These are phyloP conservation scores for Drosophila vallismaia DNA, from an alignment of 2,888 invertebrate genomes.

Conservation along the genomic window DNA sequence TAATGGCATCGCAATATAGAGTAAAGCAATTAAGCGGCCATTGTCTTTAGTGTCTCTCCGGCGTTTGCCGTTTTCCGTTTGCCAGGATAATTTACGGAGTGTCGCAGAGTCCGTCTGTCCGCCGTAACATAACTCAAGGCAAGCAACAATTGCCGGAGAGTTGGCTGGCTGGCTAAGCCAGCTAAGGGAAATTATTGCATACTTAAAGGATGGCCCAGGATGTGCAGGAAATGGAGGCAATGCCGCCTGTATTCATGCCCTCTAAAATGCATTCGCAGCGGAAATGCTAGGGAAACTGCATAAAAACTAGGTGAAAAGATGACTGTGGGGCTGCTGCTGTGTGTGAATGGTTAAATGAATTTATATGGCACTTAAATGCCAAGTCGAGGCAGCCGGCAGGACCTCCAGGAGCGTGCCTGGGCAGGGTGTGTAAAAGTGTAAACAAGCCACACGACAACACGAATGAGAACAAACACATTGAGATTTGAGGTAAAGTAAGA, in stretches of 20 bases:
- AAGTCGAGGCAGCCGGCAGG: slow-evolving; percentile 28
- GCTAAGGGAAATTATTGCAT: slow-evolving; percentile 37
- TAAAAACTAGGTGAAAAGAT: slow-evolving; percentile 64
- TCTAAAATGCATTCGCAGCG: slow-evolving; percentile 47
- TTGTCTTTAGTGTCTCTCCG: slow-evolving; percentile 11
- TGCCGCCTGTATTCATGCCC: too few relatives aligned
- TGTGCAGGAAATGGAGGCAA: slow-evolving; percentile 3
- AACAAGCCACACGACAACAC: slow-evolving; percentile 33
- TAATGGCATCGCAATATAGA: slow-evolving; percentile 56
- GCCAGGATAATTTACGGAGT: slow-evolving; percentile 64
- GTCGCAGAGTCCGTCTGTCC: slow-evolving; percentile 70
- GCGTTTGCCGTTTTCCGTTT: slow-evolving; percentile 4
- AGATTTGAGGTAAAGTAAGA: slow-evolving; percentile 37
- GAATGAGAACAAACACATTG: slow-evolving; percentile 45
- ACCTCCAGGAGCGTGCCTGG: slow-evolving; percentile 4
- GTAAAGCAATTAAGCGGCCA: slow-evolving; percentile 60
- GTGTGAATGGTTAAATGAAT: slow-evolving; percentile 45
- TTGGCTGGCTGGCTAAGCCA: slow-evolving; percentile 35
- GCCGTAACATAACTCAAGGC: slow-evolving; percentile 27
- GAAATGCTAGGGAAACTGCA: slow-evolving; percentile 41
- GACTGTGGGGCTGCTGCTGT: slow-evolving; percentile 4
- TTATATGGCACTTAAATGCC: slow-evolving; percentile 63
- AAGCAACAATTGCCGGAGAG: slow-evolving; percentile 37
- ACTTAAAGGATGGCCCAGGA: slow-evolving; percentile 37
- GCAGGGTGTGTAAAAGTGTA: slow-evolving; percentile 25